Evolutionary conservation across 2,113 vertebrate species (phyloP), one percentile per base, ranked within the genome.

Genomic region (Polypterus bichir): DNA sequence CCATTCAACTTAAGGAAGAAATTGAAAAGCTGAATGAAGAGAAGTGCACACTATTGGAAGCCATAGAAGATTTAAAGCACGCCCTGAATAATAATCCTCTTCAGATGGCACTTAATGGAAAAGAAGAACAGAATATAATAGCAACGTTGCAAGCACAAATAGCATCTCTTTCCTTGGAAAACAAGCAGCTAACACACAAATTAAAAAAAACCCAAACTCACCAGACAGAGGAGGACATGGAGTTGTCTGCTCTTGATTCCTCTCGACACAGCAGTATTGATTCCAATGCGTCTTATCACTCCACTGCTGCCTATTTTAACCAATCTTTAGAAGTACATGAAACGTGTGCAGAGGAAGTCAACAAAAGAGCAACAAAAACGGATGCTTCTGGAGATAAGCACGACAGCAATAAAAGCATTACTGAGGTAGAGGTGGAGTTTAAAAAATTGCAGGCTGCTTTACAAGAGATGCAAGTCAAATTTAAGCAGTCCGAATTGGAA

Each of bases 271-370:
- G 83, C 69, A 76, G 84, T 44, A 60, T 80, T 66, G 83, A 88
- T 52, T 91, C 86, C 47, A 86, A 84, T 66, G 68, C 80, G 60
- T 86, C 84, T 57, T 89, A 76, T 62, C 86, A 82, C 72, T 90
- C 90, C 69, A 84, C 83, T 5, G 86, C 83, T 61, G 81, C 83
- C 11, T 87, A 92, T 48, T 76, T 89, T 51, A 85, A 86, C 2
- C 70, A 69, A 44, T 64, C 74, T 51, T 63, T 62, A 65, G 65
- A 73, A 46, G 72, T 61, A 70, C 56, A 73, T 48, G 72, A 62
- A 1, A 62, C 48, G 9, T 49, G 46, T 5, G 60, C 59, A 7
- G 11, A 9, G 57, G 73, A 70, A 57, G 54, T 4, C 46, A 27
- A 57, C 48, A 44, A 68, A 71, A 54, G 48, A 57, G n/a, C 57